Conservation (phyloP, 2,113 vertebrate genomes). For the Perca fluviatilis region DNA sequence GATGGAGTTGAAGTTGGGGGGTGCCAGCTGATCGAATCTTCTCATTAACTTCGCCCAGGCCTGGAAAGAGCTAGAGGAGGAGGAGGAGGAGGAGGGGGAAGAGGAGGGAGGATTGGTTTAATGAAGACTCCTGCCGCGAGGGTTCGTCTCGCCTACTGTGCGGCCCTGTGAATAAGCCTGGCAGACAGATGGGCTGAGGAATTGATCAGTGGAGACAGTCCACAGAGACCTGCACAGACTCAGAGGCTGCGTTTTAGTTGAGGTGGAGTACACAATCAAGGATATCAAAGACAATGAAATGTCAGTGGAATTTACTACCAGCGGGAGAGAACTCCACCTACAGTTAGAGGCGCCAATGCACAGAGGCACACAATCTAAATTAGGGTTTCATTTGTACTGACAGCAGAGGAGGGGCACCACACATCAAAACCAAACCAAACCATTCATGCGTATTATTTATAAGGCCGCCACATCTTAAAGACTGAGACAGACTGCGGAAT, state of each 20-base stretch:
- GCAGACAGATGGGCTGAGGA: conserved; percentile 74
- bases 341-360: conserved; percentile 7
- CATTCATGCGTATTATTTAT: conserved; percentile 42
- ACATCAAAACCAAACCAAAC: conserved; percentile 41
- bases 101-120: conserved; percentile 66
- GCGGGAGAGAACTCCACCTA: conserved; percentile 37
- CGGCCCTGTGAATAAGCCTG: conserved; percentile 64
- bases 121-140: conserved; percentile 74
- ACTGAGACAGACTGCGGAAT: conserved; percentile 41
- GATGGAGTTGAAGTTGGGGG: conserved; percentile 25
- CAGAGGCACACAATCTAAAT: conserved; percentile 19
- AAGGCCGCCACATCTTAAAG: conserved; percentile 13
- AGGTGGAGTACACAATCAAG: conserved; percentile 65
- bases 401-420: conserved; percentile 8
- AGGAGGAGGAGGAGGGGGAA: conserved; percentile 34
- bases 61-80: conserved; percentile 66
- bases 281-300: conserved; percentile 67
- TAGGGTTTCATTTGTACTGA: conserved; percentile 42
- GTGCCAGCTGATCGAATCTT: conserved; percentile 76
- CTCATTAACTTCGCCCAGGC: conserved; percentile 78
- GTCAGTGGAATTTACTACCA: conserved; percentile 55
- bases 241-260: conserved; percentile 53
- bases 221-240: conserved; percentile 54
- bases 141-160: conserved; percentile 58
- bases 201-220: conserved; percentile 70